These are phyloP conservation scores for Pollicipes pollicipes DNA, from an alignment of 1,140 invertebrate species.

Conservation along the genomic window DNA sequence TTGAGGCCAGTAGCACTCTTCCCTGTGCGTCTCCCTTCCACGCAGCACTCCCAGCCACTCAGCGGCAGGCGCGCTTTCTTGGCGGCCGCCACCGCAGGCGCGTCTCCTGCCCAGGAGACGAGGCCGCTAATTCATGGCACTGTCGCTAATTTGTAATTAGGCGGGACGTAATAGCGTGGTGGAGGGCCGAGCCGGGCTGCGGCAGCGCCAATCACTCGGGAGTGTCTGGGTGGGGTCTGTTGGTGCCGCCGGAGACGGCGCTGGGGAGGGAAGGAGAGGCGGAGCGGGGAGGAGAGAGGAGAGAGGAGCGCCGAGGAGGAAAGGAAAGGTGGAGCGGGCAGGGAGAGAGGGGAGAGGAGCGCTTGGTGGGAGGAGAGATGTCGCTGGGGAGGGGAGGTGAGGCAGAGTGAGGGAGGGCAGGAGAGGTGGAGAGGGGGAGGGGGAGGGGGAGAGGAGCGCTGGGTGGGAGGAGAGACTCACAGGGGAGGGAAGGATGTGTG, in stretches of 20 bases:
- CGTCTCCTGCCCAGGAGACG: no score
- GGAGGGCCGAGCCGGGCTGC: not conserved
- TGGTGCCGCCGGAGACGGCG: not conserved
- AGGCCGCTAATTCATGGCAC: no score
- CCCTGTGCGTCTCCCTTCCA: no score
- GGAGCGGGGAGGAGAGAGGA: not conserved
- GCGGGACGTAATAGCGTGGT: not conserved
- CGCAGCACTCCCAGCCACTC: no score
- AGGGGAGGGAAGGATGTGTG: no score
- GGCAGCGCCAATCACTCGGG: not conserved
- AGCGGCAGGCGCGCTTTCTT: no score
- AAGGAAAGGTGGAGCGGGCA: not conserved
- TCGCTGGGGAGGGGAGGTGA: not conserved
- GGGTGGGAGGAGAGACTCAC: not conserved
- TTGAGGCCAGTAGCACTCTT: no score
- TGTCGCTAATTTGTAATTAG: not conserved
- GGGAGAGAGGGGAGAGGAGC: constrained; percentile 10
- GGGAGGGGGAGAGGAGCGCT: constrained; percentile 8
- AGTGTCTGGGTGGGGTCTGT: not conserved
- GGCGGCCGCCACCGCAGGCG: no score
- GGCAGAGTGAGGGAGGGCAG: not conserved
- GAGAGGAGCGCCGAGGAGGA: not conserved
- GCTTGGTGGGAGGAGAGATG: no score
- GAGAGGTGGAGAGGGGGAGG: constrained; percentile 4
- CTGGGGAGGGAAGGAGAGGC: not conserved